A percentile compares a stretch with the other conserved stretches of the same genome.
These are phyloP conservation scores for Orussus abietinus DNA, from an alignment of 1,140 invertebrate genomes.

Conservation along the genomic window DNA sequence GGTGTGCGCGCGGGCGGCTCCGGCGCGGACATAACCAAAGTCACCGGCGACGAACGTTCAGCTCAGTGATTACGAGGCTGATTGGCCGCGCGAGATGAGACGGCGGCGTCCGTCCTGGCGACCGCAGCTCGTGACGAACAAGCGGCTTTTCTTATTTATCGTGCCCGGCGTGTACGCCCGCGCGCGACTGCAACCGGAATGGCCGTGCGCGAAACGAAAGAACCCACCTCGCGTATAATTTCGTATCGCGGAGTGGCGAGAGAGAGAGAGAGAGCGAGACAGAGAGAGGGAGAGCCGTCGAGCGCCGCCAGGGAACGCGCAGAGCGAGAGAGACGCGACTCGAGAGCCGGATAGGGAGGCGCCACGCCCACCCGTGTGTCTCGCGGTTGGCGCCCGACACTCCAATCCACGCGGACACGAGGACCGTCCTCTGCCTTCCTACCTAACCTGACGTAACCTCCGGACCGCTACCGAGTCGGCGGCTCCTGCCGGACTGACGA, in stretches of 20 bases:
- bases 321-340: too few relatives aligned
- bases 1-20: slow-evolving; percentile 16
- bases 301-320: slow-evolving; percentile 2
- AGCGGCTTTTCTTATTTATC: slow-evolving; percentile 44
- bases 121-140: slow-evolving; percentile 47
- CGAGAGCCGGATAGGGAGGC: slow-evolving; percentile 38
- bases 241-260: slow-evolving; percentile 36
- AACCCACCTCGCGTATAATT: slow-evolving; percentile 33
- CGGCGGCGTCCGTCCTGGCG: slow-evolving; percentile 39
- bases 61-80: slow-evolving; percentile 45
- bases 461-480: too few relatives aligned
- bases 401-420: too few relatives aligned
- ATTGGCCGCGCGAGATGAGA: slow-evolving; percentile 46
- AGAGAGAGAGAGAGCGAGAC: too few relatives aligned
- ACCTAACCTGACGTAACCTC: too few relatives aligned
- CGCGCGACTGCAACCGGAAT: slow-evolving; percentile 27
- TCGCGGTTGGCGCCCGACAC: slow-evolving; percentile 1
- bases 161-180: slow-evolving; percentile 2
- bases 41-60: slow-evolving; percentile 31
- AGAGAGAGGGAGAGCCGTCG: slow-evolving; percentile 2
- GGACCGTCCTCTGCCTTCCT: too few relatives aligned
- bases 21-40: slow-evolving; percentile 22
- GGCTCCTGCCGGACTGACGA: too few relatives aligned
- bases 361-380: slow-evolving; percentile 32
- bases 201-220: slow-evolving; percentile 8